These are phyloP conservation scores for Drosophila jambulina DNA, from an alignment of 1,140 invertebrate species.

Conservation along the genomic window DNA sequence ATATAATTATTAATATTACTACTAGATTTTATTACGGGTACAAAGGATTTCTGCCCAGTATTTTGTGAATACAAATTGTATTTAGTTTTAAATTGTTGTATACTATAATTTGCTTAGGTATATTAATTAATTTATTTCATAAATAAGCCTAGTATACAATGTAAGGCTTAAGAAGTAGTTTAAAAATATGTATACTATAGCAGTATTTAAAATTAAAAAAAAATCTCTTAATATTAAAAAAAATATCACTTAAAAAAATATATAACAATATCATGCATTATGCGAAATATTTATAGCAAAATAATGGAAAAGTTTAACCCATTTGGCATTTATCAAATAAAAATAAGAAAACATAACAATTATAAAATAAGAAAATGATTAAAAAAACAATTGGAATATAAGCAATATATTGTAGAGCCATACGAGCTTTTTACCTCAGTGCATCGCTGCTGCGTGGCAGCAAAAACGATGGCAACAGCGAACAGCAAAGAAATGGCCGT, in stretches of 20 bases:
- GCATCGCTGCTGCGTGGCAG: constrained; percentile 65
- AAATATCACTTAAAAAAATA: background rate
- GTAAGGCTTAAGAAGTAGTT: too few relatives aligned
- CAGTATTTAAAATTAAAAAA: too few relatives aligned
- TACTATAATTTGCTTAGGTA: background rate
- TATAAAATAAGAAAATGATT: background rate
- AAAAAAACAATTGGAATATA: too few relatives aligned
- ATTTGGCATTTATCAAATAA: too few relatives aligned
- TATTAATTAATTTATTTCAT: too few relatives aligned
- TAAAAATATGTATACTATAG: too few relatives aligned
- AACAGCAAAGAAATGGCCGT: constrained; percentile 75
- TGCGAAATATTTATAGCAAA: too few relatives aligned
- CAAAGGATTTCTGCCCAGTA: background rate
- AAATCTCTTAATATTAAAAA: too few relatives aligned
- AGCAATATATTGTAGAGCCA: background rate
- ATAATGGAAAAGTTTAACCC: too few relatives aligned
- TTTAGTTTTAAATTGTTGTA: background rate
- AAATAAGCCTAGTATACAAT: too few relatives aligned
- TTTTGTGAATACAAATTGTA: background rate
- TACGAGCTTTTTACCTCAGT: background rate
- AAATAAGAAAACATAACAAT: background rate
- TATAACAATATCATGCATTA: too few relatives aligned
- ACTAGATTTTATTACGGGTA: background rate
- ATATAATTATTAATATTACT: too few relatives aligned
- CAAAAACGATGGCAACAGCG: constrained; percentile 32